Percentiles rank a stretch among this genome's conserved stretches.
Evolutionary conservation across 2,113 vertebrate genomes (phyloP).

Genomic region (Tinamus guttatus): DNA sequence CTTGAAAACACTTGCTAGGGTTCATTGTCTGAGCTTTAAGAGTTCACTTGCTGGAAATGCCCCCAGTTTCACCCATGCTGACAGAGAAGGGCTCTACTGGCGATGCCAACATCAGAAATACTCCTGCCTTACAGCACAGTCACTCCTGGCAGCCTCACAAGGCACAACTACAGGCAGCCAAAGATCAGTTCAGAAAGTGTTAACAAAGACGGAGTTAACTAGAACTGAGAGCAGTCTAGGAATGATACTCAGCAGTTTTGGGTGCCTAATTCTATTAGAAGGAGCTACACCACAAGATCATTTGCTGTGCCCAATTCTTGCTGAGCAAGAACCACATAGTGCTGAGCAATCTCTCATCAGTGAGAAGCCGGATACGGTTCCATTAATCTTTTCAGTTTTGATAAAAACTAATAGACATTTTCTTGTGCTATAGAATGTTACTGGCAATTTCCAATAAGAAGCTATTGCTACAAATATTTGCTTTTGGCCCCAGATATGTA

Average conservation of each 20-base stretch:
- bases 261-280: not conserved
- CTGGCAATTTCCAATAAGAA: not conserved
- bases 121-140: not conserved
- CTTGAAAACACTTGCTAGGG: not conserved
- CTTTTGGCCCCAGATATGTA: too few relatives aligned
- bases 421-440: not conserved
- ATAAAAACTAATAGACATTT: not conserved
- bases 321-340: not conserved
- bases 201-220: not conserved
- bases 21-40: rapidly evolving
- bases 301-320: not conserved
- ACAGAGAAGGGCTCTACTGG: not conserved
- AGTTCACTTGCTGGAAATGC: not conserved
- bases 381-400: not conserved
- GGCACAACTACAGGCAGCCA: not conserved
- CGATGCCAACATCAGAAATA: not conserved
- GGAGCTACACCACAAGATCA: not conserved
- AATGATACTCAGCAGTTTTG: not conserved
- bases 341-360: not conserved
- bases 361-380: not conserved
- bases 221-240: not conserved
- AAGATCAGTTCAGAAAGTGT: not conserved
- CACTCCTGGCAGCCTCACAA: not conserved
- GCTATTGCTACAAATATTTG: not conserved
- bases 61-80: not conserved